Evolutionary conservation across 2,888 invertebrate genomes (phyloP).

Genomic region (Zelleria hepariella): DNA sequence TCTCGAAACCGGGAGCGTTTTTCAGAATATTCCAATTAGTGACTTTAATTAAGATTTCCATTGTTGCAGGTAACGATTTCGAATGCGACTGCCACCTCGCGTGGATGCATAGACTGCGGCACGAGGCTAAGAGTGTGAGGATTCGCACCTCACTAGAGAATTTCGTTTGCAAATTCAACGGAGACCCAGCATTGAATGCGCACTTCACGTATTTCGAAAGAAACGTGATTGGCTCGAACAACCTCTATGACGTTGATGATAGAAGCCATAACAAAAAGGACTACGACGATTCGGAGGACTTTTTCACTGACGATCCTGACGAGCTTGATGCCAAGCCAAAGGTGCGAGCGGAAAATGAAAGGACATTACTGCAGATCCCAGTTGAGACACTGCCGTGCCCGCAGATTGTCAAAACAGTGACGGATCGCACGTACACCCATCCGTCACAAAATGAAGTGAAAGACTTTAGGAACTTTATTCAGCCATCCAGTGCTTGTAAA

Average conservation of each 20-base stretch:
- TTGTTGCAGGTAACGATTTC: constrained; percentile 84
- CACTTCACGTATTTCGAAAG: constrained; percentile 58
- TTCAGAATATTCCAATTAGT: constrained; percentile 2
- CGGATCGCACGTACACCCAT: constrained; percentile 68
- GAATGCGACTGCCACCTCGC: constrained; percentile 87
- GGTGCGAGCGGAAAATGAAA: constrained; percentile 51
- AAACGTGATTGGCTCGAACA: constrained; percentile 47
- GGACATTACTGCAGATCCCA: constrained; percentile 67
- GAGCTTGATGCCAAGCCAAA: constrained; percentile 49
- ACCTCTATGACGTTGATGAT: constrained; percentile 46
- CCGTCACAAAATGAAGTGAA: constrained; percentile 72
- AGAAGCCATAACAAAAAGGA: constrained; percentile 50
- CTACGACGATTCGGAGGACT: constrained; percentile 44
- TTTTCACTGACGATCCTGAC: constrained; percentile 49
- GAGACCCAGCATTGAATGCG: constrained; percentile 46
- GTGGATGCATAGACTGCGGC: constrained; percentile 84
- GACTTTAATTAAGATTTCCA: constrained; percentile 15
- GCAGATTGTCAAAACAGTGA: constrained; percentile 73
- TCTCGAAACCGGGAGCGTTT: neutral
- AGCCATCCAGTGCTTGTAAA: constrained; percentile 26
- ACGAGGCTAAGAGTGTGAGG: constrained; percentile 81
- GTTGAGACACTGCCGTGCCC: constrained; percentile 74
- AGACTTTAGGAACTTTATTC: constrained; percentile 61
- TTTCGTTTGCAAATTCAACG: constrained; percentile 78
- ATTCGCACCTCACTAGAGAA: constrained; percentile 80